Evolutionary conservation across 1,140 invertebrate genomes (phyloP), one percentile per base, ranked within the genome.

Genomic region (Halesus radiatus): DNA sequence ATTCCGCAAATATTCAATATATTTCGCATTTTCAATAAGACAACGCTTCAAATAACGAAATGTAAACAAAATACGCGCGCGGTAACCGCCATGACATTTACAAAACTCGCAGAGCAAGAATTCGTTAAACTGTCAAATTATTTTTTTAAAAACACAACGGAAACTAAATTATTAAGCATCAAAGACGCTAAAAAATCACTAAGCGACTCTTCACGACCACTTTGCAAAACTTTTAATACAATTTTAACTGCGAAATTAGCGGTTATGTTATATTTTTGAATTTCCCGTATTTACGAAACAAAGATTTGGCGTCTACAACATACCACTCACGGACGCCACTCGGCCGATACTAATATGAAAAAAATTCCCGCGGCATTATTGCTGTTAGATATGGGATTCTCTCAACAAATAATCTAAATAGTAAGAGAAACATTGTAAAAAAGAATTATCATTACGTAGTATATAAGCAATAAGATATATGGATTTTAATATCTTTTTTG

Each of bases 321-420:
- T 18, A 75, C 72, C 72, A 37, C 54, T 6, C 53, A 22, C 52
- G 23, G 37, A 18, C 26, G 23, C 72, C n/a, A 58, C 54, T 75
- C 72, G 54, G 20, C 29, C 53, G 60, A 75, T 75, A 75, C 72
- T 56, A 75, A 37, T 32, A 50, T 13, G 15, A 32, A 15, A 58
- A 74, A 70, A 72, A 72, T 72, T 72, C 72, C 18, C 72, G 72
- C 72, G 72, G 72, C 72, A 75, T 75, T 60, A 75, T 75, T 75
- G 52, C 72, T 58, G 72, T 72, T 72, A 72, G 68, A 72, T 72
- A 22, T 72, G 45, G 68, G 23, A 18, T 72, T 1, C 64, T 13
- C 15, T 60, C 3, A 8, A 60, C 58, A 60, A 37, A 66, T 66
- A 72, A 52, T 16, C 16, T 37, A 26, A 66, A 37, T 10, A 29